Percentiles rank a stretch among this genome's conserved stretches.
Conservation (phyloP, 2,888 invertebrate genomes). For the Chironomus riparius region DNA sequence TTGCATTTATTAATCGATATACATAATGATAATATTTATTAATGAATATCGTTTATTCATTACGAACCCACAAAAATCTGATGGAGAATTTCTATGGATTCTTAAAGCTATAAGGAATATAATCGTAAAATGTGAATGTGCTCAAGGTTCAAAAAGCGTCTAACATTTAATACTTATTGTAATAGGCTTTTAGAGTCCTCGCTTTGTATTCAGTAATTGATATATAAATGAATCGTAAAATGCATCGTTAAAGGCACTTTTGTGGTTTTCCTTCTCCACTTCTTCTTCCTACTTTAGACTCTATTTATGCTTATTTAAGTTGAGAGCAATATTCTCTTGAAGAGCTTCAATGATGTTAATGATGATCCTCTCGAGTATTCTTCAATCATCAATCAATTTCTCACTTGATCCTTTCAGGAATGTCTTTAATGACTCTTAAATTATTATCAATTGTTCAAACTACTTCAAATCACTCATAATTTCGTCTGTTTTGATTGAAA, state of each 20-base stretch:
- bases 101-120: neutral
- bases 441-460: no score
- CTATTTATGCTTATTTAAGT: neutral
- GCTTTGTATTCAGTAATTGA: conserved; percentile 22
- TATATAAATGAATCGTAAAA: conserved; percentile 21
- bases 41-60: conserved; percentile 15
- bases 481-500: no score
- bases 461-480: no score
- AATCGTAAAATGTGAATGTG: neutral
- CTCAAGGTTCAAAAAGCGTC: conserved; percentile 1
- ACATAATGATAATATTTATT: conserved; percentile 16
- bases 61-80: neutral
- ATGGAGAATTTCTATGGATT: conserved; percentile 9
- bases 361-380: neutral
- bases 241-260: conserved; percentile 9
- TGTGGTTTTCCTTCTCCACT: conserved; percentile 10
- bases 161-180: conserved; percentile 8
- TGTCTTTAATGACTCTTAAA: no score
- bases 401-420: neutral
- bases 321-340: neutral
- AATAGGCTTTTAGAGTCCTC: conserved; percentile 14
- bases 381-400: neutral
- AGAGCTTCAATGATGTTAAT: neutral
- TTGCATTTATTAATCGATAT: neutral
- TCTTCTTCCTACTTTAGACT: neutral